Conservation (phyloP, 2,888 invertebrate species). For the Timema cristinae region DNA sequence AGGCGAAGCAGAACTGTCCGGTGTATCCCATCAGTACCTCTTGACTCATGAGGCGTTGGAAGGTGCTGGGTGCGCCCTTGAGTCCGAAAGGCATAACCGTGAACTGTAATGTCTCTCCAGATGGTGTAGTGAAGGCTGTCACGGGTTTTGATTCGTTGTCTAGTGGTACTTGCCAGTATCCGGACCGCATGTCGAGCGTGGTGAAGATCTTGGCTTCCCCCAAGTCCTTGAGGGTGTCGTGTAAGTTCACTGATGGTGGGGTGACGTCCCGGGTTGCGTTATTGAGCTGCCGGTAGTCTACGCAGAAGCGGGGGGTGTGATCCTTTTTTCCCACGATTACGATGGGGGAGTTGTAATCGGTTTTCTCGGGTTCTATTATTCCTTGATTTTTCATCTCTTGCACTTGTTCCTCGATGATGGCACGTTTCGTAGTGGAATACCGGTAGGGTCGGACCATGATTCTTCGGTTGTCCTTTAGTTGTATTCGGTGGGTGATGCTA, state of each 20-base stretch:
- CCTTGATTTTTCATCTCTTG: not conserved
- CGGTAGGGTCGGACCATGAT: not conserved
- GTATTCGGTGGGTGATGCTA: not conserved
- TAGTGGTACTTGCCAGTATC: conserved; percentile 29
- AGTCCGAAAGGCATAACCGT: conserved; percentile 1
- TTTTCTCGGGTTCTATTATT: not conserved
- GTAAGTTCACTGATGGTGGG: conserved; percentile 23
- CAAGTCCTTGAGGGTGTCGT: conserved; percentile 24
- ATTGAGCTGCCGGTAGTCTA: conserved; percentile 27
- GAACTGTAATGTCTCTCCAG: conserved; percentile 13
- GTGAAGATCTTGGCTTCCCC: conserved; percentile 22
- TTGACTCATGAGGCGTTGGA: not conserved
- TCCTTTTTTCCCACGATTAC: conserved; percentile 24
- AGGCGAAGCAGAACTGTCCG: not conserved
- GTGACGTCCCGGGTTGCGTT: conserved; percentile 11
- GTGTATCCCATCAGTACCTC: not conserved
- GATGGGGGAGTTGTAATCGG: conserved; percentile 20
- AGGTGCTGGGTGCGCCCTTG: not conserved
- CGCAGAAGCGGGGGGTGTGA: conserved; percentile 30
- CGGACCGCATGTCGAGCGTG: conserved; percentile 24
- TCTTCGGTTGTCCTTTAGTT: not conserved
- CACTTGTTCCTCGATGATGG: not conserved
- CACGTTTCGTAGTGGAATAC: not conserved
- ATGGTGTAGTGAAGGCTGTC: conserved; percentile 27
- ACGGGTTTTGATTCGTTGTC: not conserved